Evolutionary conservation across 64 coral and sea anemone genomes (phyloP), one percentile per base, ranked within the genome.

Genomic region (Montipora sp.): DNA sequence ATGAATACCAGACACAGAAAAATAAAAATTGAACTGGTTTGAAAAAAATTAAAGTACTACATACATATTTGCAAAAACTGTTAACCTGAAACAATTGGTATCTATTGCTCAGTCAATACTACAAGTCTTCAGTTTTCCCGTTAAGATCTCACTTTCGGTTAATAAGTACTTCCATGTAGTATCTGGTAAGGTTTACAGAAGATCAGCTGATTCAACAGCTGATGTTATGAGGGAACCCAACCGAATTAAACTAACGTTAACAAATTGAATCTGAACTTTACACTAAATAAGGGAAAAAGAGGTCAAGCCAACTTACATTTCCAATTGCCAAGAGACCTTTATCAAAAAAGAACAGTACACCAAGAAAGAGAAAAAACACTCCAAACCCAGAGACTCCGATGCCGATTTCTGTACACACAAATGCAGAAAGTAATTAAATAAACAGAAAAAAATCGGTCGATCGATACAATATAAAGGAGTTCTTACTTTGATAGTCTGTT

Each of bases 291-390:
- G 7, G 14, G 8, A 15, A 4, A 49, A 84, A 68, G 11, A 18
- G 71, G 9, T 23, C 45, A 67, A 43, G 44, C 6, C 8, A n/a
- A 96, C 98, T 99, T 91, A 99, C 98, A 96, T 99, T 99, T 96
- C 98, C 98, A 83, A 99, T 99, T n/a, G 98, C 98, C 83, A 99
- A 89, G 55, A 99, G 92, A 78, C 98, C 98, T 92, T 99, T 99
- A 80, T 99, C 98, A 66, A 99, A 99, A 89, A 99, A 96, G 77
- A 99, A 96, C 48, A 99, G 70, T 6, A 99, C 94, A 58, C 98
- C 98, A 65, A 99, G 90, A 88, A 99, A 99, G 18, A 99, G 88
- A 92, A 99, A 99, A 74, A 99, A 99, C 87, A 99, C 77, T 4
- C 98, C 98, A 80, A 99, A 99, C 0, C 98, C 98, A 1, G 98